Evolutionary conservation across 92 coral and sea anemone genomes (phyloP).

Genomic region (Zoanthus sansibaricus): DNA sequence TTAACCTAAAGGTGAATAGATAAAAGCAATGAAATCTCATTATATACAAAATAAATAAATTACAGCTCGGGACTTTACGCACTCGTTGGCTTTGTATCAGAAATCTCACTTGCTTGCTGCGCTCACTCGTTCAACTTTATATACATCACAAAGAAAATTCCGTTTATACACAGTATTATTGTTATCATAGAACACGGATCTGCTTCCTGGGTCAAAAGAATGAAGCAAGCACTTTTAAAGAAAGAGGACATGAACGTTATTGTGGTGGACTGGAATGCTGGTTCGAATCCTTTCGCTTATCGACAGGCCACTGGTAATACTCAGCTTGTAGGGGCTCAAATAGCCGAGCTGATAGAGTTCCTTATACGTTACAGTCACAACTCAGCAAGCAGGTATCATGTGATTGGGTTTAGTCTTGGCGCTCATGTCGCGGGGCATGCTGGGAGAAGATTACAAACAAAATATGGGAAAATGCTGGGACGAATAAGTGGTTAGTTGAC

Average conservation of each 20-base stretch:
- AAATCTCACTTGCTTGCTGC: too few relatives aligned
- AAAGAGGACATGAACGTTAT: constrained; percentile 73
- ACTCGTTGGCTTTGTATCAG: too few relatives aligned
- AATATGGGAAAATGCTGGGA: constrained; percentile 49
- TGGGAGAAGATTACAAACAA: constrained; percentile 57
- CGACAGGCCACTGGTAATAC: constrained; percentile 73
- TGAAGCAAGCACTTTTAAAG: constrained; percentile 62
- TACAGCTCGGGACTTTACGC: too few relatives aligned
- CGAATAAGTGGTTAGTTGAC: constrained; percentile 75
- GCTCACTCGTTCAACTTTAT: too few relatives aligned
- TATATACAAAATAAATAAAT: too few relatives aligned
- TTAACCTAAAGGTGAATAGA: too few relatives aligned
- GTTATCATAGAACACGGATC: constrained; percentile 55
- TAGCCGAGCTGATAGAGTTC: constrained; percentile 76
- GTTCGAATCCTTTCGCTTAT: constrained; percentile 53
- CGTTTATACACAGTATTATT: not conserved
- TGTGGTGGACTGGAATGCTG: constrained; percentile 70
- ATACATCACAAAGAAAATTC: too few relatives aligned
- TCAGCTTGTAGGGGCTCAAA: constrained; percentile 82
- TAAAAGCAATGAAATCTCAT: too few relatives aligned
- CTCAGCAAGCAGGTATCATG: constrained; percentile 43
- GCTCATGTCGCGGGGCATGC: constrained; percentile 80
- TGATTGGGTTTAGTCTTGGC: constrained; percentile 21
- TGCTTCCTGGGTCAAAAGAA: constrained; percentile 70
- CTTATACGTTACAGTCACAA: constrained; percentile 59